Evolutionary conservation across 1,140 invertebrate species (phyloP), one percentile per base, ranked within the genome.

Genomic region (Mactra quadrangularis): DNA sequence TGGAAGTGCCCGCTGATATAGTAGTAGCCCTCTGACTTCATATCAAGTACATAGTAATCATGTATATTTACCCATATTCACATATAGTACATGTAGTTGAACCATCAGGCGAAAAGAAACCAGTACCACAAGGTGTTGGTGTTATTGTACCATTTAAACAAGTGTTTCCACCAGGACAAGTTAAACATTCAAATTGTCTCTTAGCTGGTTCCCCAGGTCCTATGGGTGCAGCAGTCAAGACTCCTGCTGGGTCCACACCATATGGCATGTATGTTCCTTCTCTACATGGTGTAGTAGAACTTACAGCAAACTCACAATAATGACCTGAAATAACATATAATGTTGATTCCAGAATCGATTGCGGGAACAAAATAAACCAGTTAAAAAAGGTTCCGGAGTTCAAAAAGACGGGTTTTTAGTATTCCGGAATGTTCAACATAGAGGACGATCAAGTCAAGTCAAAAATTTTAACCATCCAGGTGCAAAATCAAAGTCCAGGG

Each of bases 241-340:
- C 62, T 50, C 66, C 76, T 25, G 35, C 50, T 0, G 59, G 59
- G 33, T 78, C 72, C 19, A 84, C 77, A 29, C 91, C 91, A 50
- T 87, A 91, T 0, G 90, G 90, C 91, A 92, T 92, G 86, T 91
- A 91, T 6, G 90, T 91, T 57, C 91, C 90, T 33, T 66, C 76
- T 1, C 83, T 82, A 82, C 91, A 92, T 19, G 86, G 59, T 15
- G 62, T 81, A 0, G 89, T 86, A 4, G 64, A 35, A 13, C 82
- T 84, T 0, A 89, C 84, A 15, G 88, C 89, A 88, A 89, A 90
- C 83, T 92, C 91, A 88, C 91, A 92, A 53, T 89, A 92, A 31
- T 89, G 86, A 82, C 89, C 91, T 92, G 83, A 53, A 88, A 47
- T 52, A 62, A 72, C 6, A 41, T 41, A 41, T 7, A 7, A 41